phyloP scores from a whole-genome alignment of 2,113 vertebrate genomes.

The Oryzias woworae region DNA sequence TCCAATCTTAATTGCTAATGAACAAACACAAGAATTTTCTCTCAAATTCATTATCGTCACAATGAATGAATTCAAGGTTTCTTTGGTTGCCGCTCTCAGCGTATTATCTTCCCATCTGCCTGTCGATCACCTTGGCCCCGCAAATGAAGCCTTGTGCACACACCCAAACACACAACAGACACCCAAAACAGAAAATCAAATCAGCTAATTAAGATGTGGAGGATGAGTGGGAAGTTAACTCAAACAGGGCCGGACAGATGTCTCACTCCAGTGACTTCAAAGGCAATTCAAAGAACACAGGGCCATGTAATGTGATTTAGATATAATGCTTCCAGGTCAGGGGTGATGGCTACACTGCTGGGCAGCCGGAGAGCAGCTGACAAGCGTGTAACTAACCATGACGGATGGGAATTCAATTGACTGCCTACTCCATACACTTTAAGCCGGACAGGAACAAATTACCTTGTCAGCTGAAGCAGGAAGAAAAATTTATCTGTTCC shows the following conservation, averaged over 20 bases:
- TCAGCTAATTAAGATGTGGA: conserved; percentile 73
- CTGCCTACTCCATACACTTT: conserved; percentile 65
- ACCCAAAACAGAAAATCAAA: conserved; percentile 58
- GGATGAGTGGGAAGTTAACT: conserved; percentile 67
- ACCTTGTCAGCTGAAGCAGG: conserved; percentile 42
- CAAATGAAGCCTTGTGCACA: conserved; percentile 53
- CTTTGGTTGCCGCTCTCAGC: conserved; percentile 58
- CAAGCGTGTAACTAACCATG: conserved; percentile 81
- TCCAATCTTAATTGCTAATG: conserved; percentile 66
- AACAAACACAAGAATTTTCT: conserved; percentile 73
- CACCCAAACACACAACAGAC: conserved; percentile 26
- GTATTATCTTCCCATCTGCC: conserved; percentile 70
- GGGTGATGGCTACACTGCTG: conserved; percentile 74
- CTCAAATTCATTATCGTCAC: conserved; percentile 69
- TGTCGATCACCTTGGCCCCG: conserved; percentile 59
- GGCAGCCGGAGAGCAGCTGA: conserved; percentile 77
- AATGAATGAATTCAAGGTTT: conserved; percentile 64
- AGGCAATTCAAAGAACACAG: conserved; percentile 69
- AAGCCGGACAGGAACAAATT: conserved; percentile 59
- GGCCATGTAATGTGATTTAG: conserved; percentile 80
- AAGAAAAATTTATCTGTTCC: conserved; percentile 41
- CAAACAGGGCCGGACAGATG: conserved; percentile 76
- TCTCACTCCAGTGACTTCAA: conserved; percentile 75
- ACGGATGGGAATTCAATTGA: conserved; percentile 81
- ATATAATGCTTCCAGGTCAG: conserved; percentile 81